Base-by-base conservation (phyloP, 1,140 invertebrate genomes). In the Tetramorium simillimum region DNA sequence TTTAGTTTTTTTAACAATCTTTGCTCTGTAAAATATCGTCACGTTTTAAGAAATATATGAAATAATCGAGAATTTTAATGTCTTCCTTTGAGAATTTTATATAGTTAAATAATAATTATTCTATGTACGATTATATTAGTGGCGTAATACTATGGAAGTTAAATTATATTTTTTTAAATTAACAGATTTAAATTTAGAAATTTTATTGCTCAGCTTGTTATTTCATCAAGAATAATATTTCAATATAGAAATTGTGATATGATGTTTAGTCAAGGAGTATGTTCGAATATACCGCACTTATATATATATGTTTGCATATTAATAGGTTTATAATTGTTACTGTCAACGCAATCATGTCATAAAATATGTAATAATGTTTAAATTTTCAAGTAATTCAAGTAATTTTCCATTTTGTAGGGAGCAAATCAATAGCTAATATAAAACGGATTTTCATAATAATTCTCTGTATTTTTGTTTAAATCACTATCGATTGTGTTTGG, bases 171-270 rank as follows among this genome's bases (percentile, higher is more conserved):
- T 77, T 70, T 6, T 37, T 24, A 12, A 80, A 49, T 67, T 21
- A 53, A 6, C 2, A 53, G 14, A 53, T 10, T 49, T 76, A 60
- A 40, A 9, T 24, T 40, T 21, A 40, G 63, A 4, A 21, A 62
- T 16, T 62, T 81, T 37, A 80, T 69, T 37, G 9, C 10, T 16
- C 53, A 51, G 18, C 16, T 72, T 49, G 24, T 18, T 49, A 46
- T 63, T 18, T 67, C 6, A 18, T 3, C 21, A 60, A 33, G 12
- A 1, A 14, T 10, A 46, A 49, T 18, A 12, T 77, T n/a, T 58
- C 12, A 76, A 77, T 60, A 46, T 28, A 62, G 1, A 77, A 63
- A 77, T 77, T 46, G 53, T 28, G 28, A 63, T 33, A 62, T 10
- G 5, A 37, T 18, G 18, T 72, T 49, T 73, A 73, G 43, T 33